Percentiles rank a stretch among this genome's conserved stretches.
Conservation (phyloP, 2,797 vertebrate genomes). For the Acanthurus leucopareius region DNA sequence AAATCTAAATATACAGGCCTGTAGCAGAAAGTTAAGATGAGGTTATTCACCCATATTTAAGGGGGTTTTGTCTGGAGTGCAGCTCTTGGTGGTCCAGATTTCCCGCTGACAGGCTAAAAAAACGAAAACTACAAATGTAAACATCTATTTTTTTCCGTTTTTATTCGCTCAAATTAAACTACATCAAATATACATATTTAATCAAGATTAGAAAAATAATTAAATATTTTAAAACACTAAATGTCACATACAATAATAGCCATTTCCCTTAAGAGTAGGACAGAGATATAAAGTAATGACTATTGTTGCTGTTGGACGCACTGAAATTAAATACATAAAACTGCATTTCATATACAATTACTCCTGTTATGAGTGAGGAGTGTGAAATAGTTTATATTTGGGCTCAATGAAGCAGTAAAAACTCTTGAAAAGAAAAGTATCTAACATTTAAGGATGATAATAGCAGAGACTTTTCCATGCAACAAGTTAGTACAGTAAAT, state of each 20-base stretch:
- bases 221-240: slow-evolving; percentile 74
- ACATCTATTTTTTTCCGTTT: slow-evolving; percentile 34
- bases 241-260: slow-evolving; percentile 65
- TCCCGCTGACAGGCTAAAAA: background rate
- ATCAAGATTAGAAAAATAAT: slow-evolving; percentile 83
- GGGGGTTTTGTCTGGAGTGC: background rate
- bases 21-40: background rate
- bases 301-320: slow-evolving; percentile 51
- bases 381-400: slow-evolving; percentile 40
- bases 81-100: background rate
- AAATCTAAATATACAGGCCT: background rate
- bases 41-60: background rate
- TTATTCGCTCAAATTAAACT: slow-evolving; percentile 82
- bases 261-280: slow-evolving; percentile 56
- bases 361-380: slow-evolving; percentile 45
- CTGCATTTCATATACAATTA: slow-evolving; percentile 72
- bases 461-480: slow-evolving; percentile 62
- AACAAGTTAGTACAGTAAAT: slow-evolving; percentile 64
- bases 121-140: background rate
- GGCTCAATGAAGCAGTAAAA: slow-evolving; percentile 55
- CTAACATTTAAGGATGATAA: slow-evolving; percentile 43
- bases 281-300: slow-evolving; percentile 55
- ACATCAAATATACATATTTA: slow-evolving; percentile 81
- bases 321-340: slow-evolving; percentile 79
- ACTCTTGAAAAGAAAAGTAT: slow-evolving; percentile 42